A percentile compares a stretch with the other conserved stretches of the same genome.
These are phyloP conservation scores for Hydra vulgaris DNA, from an alignment of 30 jellyfish, hydroid and myxozoan species.

Conservation along the genomic window DNA sequence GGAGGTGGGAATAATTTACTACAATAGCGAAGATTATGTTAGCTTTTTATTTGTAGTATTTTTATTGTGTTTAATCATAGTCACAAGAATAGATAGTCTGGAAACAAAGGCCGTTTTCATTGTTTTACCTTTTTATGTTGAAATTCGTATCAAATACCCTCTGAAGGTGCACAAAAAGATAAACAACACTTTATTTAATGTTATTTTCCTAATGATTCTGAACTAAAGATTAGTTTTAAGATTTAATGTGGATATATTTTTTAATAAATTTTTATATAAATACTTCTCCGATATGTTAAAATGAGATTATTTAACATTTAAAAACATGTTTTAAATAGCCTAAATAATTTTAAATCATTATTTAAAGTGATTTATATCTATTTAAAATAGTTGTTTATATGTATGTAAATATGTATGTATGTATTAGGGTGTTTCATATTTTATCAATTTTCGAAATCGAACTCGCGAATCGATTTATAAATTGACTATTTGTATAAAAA, in stretches of 20 bases:
- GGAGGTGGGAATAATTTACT: too few species aligned
- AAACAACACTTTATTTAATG: neutral
- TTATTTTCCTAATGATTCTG: neutral
- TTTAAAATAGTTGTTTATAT: too few species aligned
- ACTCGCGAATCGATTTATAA: too few species aligned
- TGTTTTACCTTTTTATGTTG: neutral
- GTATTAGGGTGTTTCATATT: too few species aligned
- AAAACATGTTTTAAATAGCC: neutral
- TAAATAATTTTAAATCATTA: neutral
- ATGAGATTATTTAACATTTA: neutral
- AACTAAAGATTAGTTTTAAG: neutral
- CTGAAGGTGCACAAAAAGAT: neutral
- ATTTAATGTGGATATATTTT: neutral
- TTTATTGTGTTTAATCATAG: too few species aligned
- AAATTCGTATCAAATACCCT: neutral
- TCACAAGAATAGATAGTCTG: neutral
- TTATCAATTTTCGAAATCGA: too few species aligned
- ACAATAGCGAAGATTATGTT: too few species aligned
- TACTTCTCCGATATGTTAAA: neutral
- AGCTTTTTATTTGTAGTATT: too few species aligned
- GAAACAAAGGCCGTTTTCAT: neutral
- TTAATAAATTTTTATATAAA: too few species aligned
- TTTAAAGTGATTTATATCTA: neutral
- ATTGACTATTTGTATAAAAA: too few species aligned
- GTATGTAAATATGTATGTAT: too few species aligned